Percentiles rank a stretch among this genome's conserved stretches.
Evolutionary conservation across 2,888 invertebrate genomes (phyloP).

Genomic region (Epinotia ramella): DNA sequence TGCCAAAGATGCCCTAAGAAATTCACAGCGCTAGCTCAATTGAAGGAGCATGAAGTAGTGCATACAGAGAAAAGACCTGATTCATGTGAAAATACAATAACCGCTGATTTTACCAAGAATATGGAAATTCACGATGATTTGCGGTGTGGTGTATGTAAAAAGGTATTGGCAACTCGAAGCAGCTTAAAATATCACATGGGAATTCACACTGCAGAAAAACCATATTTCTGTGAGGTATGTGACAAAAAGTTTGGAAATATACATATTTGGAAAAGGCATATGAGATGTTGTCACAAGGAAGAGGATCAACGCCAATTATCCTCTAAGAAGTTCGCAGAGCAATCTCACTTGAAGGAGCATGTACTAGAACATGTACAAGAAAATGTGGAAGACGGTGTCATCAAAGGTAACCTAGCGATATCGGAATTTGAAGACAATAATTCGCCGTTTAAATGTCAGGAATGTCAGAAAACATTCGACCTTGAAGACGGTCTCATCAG

Average conservation of each 20-base stretch:
- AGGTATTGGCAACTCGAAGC: background rate
- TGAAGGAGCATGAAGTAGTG: background rate
- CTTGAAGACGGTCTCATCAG: background rate
- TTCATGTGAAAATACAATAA: background rate
- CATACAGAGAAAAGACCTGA: too few relatives aligned
- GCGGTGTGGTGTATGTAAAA: background rate
- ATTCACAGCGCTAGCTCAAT: background rate
- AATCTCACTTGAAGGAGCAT: background rate
- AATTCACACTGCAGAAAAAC: background rate
- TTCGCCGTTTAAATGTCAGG: background rate
- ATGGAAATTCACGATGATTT: background rate
- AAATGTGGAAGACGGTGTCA: background rate
- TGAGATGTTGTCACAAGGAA: background rate
- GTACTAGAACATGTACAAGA: background rate
- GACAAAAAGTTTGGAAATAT: background rate
- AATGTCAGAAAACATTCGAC: background rate
- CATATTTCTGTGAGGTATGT: too few relatives aligned
- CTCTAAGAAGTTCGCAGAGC: too few relatives aligned
- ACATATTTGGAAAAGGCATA: background rate
- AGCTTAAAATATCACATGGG: background rate
- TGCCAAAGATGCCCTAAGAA: background rate
- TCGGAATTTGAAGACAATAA: too few relatives aligned
- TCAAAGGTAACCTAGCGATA: too few relatives aligned
- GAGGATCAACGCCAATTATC: background rate
- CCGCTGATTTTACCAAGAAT: background rate